phyloP scores from a whole-genome alignment of 2,113 vertebrate species.

The Calypte anna region DNA sequence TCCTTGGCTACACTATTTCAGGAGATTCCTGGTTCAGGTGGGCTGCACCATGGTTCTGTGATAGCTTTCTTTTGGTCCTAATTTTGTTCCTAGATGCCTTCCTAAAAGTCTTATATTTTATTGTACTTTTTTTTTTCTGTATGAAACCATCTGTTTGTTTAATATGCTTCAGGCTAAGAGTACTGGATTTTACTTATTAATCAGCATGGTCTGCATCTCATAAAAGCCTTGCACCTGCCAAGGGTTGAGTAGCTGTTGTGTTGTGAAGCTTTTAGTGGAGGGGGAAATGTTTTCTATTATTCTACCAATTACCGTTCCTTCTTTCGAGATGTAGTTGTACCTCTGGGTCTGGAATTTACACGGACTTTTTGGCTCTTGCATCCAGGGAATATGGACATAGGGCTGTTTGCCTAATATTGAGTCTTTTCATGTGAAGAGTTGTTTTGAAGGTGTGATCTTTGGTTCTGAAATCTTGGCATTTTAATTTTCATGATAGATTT shows the following conservation, averaged over 20 bases:
- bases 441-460: background rate
- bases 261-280: accelerated
- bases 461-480: background rate
- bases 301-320: background rate
- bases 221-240: background rate
- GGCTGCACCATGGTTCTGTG: background rate
- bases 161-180: background rate
- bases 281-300: background rate
- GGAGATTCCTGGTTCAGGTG: background rate
- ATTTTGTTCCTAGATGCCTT: background rate
- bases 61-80: background rate
- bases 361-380: background rate
- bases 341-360: background rate
- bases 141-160: background rate
- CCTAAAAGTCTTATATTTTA: background rate
- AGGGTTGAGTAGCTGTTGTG: background rate
- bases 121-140: background rate
- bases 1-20: background rate
- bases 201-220: background rate
- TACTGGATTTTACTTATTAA: background rate
- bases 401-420: background rate
- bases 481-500: background rate
- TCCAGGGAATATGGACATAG: background rate
- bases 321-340: background rate
- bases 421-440: background rate